Evolutionary conservation across 2,888 invertebrate genomes (phyloP), one percentile per base, ranked within the genome.

Genomic region (Gryllus longicercus): DNA sequence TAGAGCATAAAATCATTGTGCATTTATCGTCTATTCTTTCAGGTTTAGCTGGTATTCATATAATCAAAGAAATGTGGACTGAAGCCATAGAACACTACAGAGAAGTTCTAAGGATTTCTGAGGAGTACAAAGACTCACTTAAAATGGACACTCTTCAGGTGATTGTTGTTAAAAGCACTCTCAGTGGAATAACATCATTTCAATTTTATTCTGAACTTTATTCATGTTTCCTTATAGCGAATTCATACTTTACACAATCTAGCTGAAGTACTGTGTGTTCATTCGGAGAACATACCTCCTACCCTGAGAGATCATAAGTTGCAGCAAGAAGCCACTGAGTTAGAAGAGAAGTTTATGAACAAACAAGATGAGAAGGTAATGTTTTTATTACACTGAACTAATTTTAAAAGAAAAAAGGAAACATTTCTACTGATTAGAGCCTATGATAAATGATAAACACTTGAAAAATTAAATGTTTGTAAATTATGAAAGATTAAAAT

Each of bases 181-280:
- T 21, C 38, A 38, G 14, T 23, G 23, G 14, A 23, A 76, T 74
- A 74, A 21, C 23, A 10, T 18, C 1, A 5, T 75, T 75, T 23
- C 23, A 10, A 21, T 14, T 21, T 21, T 8, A 23, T 11, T 74
- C 21, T 74, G 74, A 76, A 14, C 25, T 76, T 8, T 23, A 12
- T 38, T 76, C 76, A 21, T 11, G 25, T 23, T 10, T 25, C 11
- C 74, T 11, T n/a, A 14, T n/a, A 91, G 83, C 88, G 91, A 84
- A 90, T 94, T 49, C 94, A 94, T 85, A 90, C 93, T 0, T 86
- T 92, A 81, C 88, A 92, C 84, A 94, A 94, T 86, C 87, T 93
- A 78, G 87, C 90, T 4, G 90, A 92, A 81, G 85, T 90, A 11
- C 82, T 89, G 23, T 87, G 87, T 80, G 84, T 84, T 5, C 85